Percentiles rank a stretch among this genome's conserved stretches.
Conservation (phyloP, 2,113 vertebrate species). For the Ginglymostoma cirratum region DNA sequence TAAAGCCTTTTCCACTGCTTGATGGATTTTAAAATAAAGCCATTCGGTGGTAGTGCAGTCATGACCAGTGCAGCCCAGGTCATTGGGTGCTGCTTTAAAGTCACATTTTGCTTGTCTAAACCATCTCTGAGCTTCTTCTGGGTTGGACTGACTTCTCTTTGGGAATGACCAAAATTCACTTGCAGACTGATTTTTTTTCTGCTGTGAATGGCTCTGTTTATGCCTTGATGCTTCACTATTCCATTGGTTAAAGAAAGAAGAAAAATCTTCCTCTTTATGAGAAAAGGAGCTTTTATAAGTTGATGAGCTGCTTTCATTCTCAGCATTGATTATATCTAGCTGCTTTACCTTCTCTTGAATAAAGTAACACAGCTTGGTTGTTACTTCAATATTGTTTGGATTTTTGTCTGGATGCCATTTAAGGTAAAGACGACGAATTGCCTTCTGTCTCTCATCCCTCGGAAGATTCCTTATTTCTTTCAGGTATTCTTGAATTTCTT, state of each 20-base stretch:
- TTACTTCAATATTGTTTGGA: slow-evolving; percentile 44
- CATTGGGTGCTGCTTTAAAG: slow-evolving; percentile 53
- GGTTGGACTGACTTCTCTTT: slow-evolving; percentile 45
- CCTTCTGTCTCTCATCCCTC: slow-evolving; percentile 52
- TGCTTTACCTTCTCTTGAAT: slow-evolving; percentile 54
- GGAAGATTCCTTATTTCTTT: slow-evolving; percentile 56
- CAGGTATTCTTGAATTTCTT: slow-evolving; percentile 59
- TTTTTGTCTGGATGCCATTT: slow-evolving; percentile 72
- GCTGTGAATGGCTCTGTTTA: slow-evolving; percentile 46
- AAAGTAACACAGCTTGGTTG: slow-evolving; percentile 58
- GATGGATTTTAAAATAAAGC: slow-evolving; percentile 67
- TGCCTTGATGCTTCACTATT: slow-evolving; percentile 56
- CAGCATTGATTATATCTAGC: slow-evolving; percentile 38
- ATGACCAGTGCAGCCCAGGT: slow-evolving; percentile 43
- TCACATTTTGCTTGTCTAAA: slow-evolving; percentile 63
- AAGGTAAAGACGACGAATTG: slow-evolving; percentile 61
- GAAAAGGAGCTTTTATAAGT: slow-evolving; percentile 5
- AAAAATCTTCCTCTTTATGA: slow-evolving; percentile 36
- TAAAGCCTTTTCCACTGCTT: slow-evolving; percentile 65
- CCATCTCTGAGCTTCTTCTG: slow-evolving; percentile 62
- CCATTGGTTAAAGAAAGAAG: slow-evolving; percentile 53
- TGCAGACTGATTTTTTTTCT: slow-evolving; percentile 40
- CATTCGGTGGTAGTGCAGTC: slow-evolving; percentile 55
- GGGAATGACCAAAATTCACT: slow-evolving; percentile 51
- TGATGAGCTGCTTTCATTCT: neutral